These are phyloP conservation scores for Hololepta plana DNA, from an alignment of 2,888 invertebrate genomes.

Conservation along the genomic window DNA sequence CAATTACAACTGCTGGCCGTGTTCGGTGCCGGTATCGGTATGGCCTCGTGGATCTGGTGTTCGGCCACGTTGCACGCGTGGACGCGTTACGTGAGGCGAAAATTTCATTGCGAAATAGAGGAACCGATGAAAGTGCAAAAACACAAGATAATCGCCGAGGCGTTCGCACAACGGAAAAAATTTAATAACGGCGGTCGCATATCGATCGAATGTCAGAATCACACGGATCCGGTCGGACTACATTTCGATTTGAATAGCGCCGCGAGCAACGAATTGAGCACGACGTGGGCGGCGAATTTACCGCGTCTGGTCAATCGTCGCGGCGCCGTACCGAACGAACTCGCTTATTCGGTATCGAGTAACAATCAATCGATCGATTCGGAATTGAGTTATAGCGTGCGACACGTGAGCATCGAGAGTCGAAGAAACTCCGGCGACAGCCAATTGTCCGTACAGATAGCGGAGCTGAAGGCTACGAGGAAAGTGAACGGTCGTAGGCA, in stretches of 20 bases:
- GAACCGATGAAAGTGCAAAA: slow-evolving; percentile 58
- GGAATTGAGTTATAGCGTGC: slow-evolving; percentile 55
- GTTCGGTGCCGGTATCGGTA: slow-evolving; percentile 69
- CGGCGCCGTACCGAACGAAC: slow-evolving; percentile 55
- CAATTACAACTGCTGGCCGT: slow-evolving; percentile 67
- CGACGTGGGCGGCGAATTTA: slow-evolving; percentile 81
- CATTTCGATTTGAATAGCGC: slow-evolving; percentile 51
- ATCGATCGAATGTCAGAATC: slow-evolving; percentile 74
- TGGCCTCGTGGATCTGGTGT: slow-evolving; percentile 94
- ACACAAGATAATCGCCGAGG: slow-evolving; percentile 81
- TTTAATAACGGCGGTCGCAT: slow-evolving; percentile 68
- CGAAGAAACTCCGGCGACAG: slow-evolving; percentile 77
- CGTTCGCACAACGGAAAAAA: slow-evolving; percentile 73
- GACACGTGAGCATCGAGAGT: slow-evolving; percentile 72
- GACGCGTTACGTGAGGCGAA: slow-evolving; percentile 66
- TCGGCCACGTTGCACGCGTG: slow-evolving; percentile 68
- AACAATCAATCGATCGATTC: slow-evolving; percentile 38
- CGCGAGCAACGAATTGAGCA: slow-evolving; percentile 70
- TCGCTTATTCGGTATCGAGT: slow-evolving; percentile 32
- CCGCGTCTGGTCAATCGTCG: slow-evolving; percentile 72
- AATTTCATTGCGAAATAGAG: slow-evolving; percentile 48
- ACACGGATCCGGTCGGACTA: slow-evolving; percentile 80
- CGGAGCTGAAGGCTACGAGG: slow-evolving; percentile 56
- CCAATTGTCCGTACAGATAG: slow-evolving; percentile 68
- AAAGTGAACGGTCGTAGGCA: slow-evolving; percentile 30